Base-by-base conservation (phyloP, 2,888 invertebrate species). In the Punctoribates punctum region DNA sequence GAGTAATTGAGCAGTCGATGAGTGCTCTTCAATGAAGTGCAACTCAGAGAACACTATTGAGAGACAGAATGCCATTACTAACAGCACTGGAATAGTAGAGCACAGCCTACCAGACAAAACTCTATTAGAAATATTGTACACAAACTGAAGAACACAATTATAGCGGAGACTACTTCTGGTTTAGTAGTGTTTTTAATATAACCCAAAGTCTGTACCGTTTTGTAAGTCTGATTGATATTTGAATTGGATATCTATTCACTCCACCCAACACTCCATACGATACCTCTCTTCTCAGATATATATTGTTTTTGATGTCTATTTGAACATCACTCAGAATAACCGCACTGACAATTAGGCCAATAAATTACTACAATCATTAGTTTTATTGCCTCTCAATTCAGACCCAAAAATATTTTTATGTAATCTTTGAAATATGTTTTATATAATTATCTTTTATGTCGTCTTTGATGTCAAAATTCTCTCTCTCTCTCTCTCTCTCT, bases 1-100 rank as follows among this genome's bases (percentile, higher is more conserved):
- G 70, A 70, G 70, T 70, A 70, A 70, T 70, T 70, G 70, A 70
- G 70, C 70, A 42, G 42, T 70, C 42, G 11, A 23, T 70, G 42
- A 70, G 70, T 70, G 70, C 70, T 70, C 70, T 70, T 70, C 70
- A 70, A 70, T 70, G 42, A 20, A 70, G 70, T 70, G 70, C 70
- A 70, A 70, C 70, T 70, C 20, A 27, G 27, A 9, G 25, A 51
- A n/a, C 46, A 62, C 27, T 62, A 70, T 70, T 34, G 62, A 62
- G 2, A 62, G 29, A 62, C 29, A 62, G n/a, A 38, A 70, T 42
- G 38, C 42, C 38, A 38, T 42, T 20, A 42, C 70, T 11, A 23
- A 62, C 23, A 29, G 15, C 13, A 6, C 11, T 15, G 27, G 62
- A 13, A 29, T 62, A 29, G 34, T 42, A 60, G 23, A 29, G 62